Base-by-base conservation (phyloP, 2,113 vertebrate genomes). In the Ellobius talpinus region DNA sequence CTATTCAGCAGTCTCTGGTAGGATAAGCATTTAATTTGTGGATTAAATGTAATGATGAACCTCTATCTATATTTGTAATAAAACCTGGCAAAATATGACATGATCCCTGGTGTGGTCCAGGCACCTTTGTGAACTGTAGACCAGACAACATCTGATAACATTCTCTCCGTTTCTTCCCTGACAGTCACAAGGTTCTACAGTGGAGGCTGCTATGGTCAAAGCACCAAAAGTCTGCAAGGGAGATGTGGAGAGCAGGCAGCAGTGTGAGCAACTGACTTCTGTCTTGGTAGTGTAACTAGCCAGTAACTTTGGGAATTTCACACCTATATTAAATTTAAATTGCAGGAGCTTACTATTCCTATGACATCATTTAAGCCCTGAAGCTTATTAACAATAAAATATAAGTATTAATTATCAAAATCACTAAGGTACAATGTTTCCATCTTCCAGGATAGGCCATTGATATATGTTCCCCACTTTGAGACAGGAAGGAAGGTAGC, bases 331-430 rank as follows among this genome's bases (percentile, higher is more conserved):
- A 68, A 26, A 55, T 55, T 72, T 55, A 93, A 88, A 55, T 21
- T 84, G 9, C 14, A 52, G 65, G 93, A 73, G 23, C 1, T 47
- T 88, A 58, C 91, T 39, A 85, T 87, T 65, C 65, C 66, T 73
- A 55, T 7, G 29, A 36, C 61, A 66, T 93, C 29, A 39, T 76
- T 3, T 61, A 88, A 47, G 26, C 36, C 29, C 6, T 58, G 82
- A 84, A 42, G 45, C 21, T 76, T 70, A 93, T 91, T 95, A 92
- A 63, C 89, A 92, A 52, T 13, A 81, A 16, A 7, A 21, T 58
- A 4, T 70, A 93, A 91, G 50, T 39, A 97, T 68, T 58, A 24
- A 17, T 77, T 93, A 96, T 63, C 42, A 90, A 92, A 97, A 96
- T 19, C 55, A 50, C 31, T 78, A 72, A 81, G 8, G 36, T 26